A percentile compares a stretch with the other conserved stretches of the same genome.
Evolutionary conservation across 2,888 invertebrate species (phyloP).

Genomic region (Alitta virens): DNA sequence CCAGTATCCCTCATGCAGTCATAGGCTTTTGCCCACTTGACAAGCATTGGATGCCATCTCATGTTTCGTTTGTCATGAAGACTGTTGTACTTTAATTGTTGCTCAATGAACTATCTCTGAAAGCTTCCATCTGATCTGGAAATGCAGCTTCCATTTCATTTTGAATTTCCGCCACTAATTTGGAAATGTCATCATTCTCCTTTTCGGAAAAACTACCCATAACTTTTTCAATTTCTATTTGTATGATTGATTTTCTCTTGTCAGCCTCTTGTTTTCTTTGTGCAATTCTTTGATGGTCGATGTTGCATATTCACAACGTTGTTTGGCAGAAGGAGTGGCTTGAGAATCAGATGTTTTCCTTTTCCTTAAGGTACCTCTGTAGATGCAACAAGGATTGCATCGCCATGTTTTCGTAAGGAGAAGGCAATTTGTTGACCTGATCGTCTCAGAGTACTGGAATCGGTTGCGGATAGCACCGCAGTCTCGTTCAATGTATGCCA

Average conservation of each 20-base stretch:
- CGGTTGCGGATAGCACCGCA: neutral
- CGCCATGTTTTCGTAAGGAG: neutral
- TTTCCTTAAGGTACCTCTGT: slow-evolving; percentile 5
- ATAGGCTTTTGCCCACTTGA: slow-evolving; percentile 11
- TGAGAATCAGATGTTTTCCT: too few species aligned
- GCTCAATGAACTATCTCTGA: slow-evolving; percentile 4
- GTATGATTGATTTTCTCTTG: neutral
- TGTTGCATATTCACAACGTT: too few species aligned
- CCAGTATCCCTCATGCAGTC: neutral
- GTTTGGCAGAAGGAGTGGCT: too few species aligned
- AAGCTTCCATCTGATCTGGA: neutral
- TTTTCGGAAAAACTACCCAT: neutral
- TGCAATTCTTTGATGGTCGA: too few species aligned
- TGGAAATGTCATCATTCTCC: neutral
- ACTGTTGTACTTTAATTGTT: neutral
- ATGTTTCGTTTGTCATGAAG: neutral
- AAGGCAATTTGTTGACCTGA: neutral
- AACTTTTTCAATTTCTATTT: too few species aligned
- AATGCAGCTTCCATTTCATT: neutral
- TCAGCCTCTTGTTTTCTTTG: too few species aligned
- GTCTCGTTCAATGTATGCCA: neutral
- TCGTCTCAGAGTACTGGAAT: neutral
- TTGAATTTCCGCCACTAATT: neutral
- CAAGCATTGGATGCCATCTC: slow-evolving; percentile 2
- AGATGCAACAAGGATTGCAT: neutral